Conservation (phyloP, 2,113 vertebrate genomes). For the Dipodomys stephensi region DNA sequence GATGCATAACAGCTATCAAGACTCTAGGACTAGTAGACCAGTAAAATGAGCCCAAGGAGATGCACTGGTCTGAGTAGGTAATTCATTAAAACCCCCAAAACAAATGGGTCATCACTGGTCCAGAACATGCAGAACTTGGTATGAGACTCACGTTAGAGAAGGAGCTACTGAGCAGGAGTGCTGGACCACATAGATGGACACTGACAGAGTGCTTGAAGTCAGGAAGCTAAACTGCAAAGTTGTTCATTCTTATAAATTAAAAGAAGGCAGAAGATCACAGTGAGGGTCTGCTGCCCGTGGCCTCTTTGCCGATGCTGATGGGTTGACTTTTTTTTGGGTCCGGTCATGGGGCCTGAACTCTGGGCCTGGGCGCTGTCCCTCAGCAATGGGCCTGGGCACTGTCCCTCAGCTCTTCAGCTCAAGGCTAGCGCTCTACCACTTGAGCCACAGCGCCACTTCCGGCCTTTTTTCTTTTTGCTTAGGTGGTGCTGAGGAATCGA, state of each 20-base stretch:
- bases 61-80: not conserved
- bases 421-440: no score
- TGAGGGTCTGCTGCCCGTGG: not conserved
- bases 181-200: rapidly evolving
- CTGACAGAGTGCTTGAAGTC: not conserved
- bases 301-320: not conserved
- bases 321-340: no score
- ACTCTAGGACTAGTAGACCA: not conserved
- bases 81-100: not conserved
- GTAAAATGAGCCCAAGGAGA: not conserved
- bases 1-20: not conserved
- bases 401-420: no score
- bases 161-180: not conserved
- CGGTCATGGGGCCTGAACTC: no score
- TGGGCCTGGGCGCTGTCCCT: no score
- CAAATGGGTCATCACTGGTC: not conserved
- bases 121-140: not conserved
- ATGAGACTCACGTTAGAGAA: not conserved
- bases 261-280: not conserved
- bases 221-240: not conserved
- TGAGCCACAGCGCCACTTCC: no score
- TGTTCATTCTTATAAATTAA: not conserved
- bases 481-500: no score
- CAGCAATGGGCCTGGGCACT: no score
- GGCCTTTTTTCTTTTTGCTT: no score